Evolutionary conservation across 2,113 vertebrate genomes (phyloP).

Genomic region (Macquaria ambigua): DNA sequence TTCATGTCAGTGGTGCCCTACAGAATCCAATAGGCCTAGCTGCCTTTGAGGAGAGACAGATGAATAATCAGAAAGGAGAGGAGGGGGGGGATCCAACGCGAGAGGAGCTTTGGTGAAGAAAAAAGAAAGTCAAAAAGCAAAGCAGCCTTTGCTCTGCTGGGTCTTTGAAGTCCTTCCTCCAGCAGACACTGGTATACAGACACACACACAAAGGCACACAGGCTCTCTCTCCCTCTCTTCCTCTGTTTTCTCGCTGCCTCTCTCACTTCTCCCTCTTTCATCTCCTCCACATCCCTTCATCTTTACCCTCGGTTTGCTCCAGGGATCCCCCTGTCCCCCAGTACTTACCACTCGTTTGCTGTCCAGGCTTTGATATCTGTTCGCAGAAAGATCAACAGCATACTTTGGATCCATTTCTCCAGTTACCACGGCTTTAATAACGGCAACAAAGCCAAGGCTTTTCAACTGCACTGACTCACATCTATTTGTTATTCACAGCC

Average conservation of each 20-base stretch:
- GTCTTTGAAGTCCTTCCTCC: constrained; percentile 80
- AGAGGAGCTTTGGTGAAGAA: constrained; percentile 59
- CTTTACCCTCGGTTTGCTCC: constrained; percentile 76
- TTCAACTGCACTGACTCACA: constrained; percentile 72
- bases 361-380: constrained; percentile 81
- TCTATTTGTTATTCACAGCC: constrained; percentile 84
- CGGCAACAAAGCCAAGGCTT: constrained; percentile 68
- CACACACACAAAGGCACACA: constrained; percentile 68
- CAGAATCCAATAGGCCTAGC: constrained; percentile 70
- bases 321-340: constrained; percentile 72
- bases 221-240: constrained; percentile 39
- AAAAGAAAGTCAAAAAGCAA: constrained; percentile 63
- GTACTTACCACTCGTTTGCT: constrained; percentile 74
- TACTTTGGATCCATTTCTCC: constrained; percentile 73
- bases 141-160: constrained; percentile 76
- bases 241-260: constrained; percentile 51
- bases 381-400: constrained; percentile 73
- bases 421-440: constrained; percentile 72
- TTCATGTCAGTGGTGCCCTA: constrained; percentile 76
- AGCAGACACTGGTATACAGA: constrained; percentile 68
- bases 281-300: constrained; percentile 80
- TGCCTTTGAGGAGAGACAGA: constrained; percentile 79
- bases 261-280: constrained; percentile 67
- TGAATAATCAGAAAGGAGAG: constrained; percentile 76
- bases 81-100: constrained; percentile 43